Base-by-base conservation (phyloP, 1,140 invertebrate genomes). In the Zaprionus capensis region DNA sequence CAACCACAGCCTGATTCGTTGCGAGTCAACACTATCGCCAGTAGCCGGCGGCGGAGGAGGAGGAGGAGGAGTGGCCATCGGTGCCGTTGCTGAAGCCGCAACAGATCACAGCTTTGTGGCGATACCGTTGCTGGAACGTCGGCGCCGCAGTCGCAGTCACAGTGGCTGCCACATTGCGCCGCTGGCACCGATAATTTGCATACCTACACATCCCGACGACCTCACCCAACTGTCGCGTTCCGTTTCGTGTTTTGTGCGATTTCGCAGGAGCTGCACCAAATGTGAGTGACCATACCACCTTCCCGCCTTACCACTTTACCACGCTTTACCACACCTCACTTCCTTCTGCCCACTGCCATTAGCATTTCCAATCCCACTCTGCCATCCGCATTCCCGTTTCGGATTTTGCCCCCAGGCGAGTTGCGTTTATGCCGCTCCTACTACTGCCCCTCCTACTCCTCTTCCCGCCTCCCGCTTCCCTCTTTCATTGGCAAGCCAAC, bases 131-230 rank as follows among this genome's bases (percentile, higher is more conserved):
- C 20, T 88, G 53, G 84, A 87, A 11, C 84, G 81, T 56, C 84
- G 84, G 17, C 82, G 84, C 67, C 84, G 84, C 61, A 87, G 83
- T 59, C 83, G 85, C 71, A 88, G 84, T n/a, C 80, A 80, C 55
- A 88, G 84, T 26, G 80, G 71, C 41, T 88, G 84, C 44, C 80
- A 71, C 51, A 81, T 87, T 20, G 63, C 75, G 20, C 81, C 81
- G 7, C 63, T 90, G 85, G 65, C 85, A 20, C 85, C 84, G 15
- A 88, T 88, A 2, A 81, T 84, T 70, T 88, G 85, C 85, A 76
- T 88, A 46, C 84, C 81, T 36, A 74, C 78, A 14, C 75, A 84
- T 58, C 81, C 78, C 44, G 84, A 88, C 36, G 71, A 90, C 7
- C 71, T 81, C 4, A 73, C 64, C 4, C 78, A 84, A 26, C 41